A percentile compares a stretch with the other conserved stretches of the same genome.
These are phyloP conservation scores for Forbesichthys papilliferus DNA, from an alignment of 2,113 vertebrate genomes.

Conservation along the genomic window DNA sequence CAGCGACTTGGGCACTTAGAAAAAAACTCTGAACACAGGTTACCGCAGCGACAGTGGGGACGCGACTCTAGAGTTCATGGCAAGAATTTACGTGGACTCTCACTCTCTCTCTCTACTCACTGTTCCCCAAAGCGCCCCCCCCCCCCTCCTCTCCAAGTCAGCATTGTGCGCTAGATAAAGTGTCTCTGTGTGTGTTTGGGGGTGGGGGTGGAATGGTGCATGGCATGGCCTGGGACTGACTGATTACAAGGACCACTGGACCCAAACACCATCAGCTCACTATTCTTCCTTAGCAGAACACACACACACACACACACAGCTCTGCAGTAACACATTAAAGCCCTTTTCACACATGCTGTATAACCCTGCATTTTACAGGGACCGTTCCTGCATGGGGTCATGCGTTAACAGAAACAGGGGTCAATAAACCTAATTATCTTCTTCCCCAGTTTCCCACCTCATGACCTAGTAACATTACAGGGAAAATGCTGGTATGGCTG, in stretches of 20 bases:
- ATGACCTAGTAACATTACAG: too few species aligned
- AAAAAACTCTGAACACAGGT: constrained; percentile 47
- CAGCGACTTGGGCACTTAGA: constrained; percentile 42
- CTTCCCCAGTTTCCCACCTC: too few species aligned
- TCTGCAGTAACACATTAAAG: too few species aligned
- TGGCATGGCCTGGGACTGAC: constrained; percentile 69
- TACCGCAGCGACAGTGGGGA: constrained; percentile 46
- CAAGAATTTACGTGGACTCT: constrained; percentile 18
- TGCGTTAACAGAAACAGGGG: too few species aligned
- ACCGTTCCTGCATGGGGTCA: too few species aligned
- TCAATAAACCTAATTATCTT: too few species aligned
- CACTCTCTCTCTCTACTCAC: constrained; percentile 30
- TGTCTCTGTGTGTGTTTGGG: constrained; percentile 59
- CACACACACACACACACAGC: constrained; percentile 4
- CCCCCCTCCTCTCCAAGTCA: constrained; percentile 26
- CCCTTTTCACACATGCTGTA: too few species aligned
- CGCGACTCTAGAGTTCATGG: constrained; percentile 28
- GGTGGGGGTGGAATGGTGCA: constrained; percentile 66
- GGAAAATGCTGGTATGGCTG: too few species aligned
- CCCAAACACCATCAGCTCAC: constrained; percentile 16
- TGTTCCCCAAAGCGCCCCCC: constrained; percentile 13
- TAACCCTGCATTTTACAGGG: too few species aligned
- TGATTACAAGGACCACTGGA: constrained; percentile 47
- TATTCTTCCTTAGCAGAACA: constrained; percentile 4
- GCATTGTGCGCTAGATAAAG: constrained; percentile 70